Evolutionary conservation across 2,113 vertebrate genomes (phyloP).

Genomic region (Otis tarda): DNA sequence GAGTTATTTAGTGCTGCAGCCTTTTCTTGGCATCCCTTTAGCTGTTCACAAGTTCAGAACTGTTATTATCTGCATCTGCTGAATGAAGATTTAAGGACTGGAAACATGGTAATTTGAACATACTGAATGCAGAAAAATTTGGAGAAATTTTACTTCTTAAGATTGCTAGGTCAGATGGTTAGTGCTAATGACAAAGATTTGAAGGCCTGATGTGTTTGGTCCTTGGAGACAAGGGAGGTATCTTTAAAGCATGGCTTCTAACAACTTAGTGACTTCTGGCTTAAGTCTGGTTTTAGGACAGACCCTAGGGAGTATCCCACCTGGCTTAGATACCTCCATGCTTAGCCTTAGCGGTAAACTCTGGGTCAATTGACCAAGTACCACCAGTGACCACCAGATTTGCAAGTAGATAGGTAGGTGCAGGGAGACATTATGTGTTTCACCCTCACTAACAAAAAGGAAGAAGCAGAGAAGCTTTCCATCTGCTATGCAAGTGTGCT

Average conservation of each 20-base stretch:
- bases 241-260: not conserved
- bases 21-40: not conserved
- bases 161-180: not conserved
- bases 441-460: not conserved
- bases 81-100: not conserved
- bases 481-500: conserved; percentile 12
- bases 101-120: not conserved
- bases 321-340: not conserved
- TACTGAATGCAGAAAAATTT: not conserved
- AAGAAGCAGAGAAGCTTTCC: conserved; percentile 3
- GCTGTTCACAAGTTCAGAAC: not conserved
- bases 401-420: not conserved
- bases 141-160: not conserved
- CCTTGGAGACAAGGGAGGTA: not conserved
- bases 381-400: not conserved
- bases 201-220: not conserved
- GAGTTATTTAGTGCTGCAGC: not conserved
- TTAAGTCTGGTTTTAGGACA: not conserved
- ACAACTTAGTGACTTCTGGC: not conserved
- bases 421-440: not conserved
- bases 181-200: not conserved
- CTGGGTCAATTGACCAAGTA: not conserved
- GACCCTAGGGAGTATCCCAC: not conserved
- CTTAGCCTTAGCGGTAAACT: not conserved
- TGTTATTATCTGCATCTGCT: not conserved